These are phyloP conservation scores for Xenopus petersii DNA, from an alignment of 2,797 vertebrate species.

Conservation along the genomic window DNA sequence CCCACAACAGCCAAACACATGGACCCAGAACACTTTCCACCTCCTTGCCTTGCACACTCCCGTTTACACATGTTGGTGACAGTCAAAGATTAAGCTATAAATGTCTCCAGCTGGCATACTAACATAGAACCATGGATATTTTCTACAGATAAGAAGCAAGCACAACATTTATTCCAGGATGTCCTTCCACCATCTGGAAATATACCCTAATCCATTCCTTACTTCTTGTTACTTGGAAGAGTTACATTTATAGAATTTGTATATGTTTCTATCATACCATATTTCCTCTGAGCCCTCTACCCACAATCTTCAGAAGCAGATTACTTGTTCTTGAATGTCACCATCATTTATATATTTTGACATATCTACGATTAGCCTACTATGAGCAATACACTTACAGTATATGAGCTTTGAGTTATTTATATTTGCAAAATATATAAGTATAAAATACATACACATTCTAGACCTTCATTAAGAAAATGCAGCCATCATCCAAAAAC, in stretches of 20 bases:
- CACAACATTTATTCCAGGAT: not conserved
- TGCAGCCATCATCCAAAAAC: no score
- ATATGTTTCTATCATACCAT: not conserved
- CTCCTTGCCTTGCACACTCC: not conserved
- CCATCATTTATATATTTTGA: no score
- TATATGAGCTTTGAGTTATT: no score
- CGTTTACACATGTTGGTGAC: constrained; percentile 5
- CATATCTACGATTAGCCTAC: no score
- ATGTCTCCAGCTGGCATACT: constrained; percentile 4
- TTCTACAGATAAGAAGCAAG: not conserved
- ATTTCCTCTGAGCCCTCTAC: not conserved
- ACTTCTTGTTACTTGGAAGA: not conserved
- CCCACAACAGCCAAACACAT: constrained; percentile 15
- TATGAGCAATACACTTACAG: no score
- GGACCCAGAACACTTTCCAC: constrained; percentile 2
- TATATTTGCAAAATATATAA: no score
- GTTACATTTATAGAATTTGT: not conserved
- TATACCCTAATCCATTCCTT: not conserved
- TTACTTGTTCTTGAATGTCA: no score
- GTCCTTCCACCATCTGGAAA: not conserved
- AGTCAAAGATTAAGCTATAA: not conserved
- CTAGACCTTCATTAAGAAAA: no score
- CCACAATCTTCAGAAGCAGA: no score
- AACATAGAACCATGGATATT: not conserved
- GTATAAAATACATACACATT: no score